A percentile compares a stretch with the other conserved stretches of the same genome.
These are phyloP conservation scores for Hippopotamyrus pictus DNA, from an alignment of 2,797 vertebrate genomes.

Conservation along the genomic window DNA sequence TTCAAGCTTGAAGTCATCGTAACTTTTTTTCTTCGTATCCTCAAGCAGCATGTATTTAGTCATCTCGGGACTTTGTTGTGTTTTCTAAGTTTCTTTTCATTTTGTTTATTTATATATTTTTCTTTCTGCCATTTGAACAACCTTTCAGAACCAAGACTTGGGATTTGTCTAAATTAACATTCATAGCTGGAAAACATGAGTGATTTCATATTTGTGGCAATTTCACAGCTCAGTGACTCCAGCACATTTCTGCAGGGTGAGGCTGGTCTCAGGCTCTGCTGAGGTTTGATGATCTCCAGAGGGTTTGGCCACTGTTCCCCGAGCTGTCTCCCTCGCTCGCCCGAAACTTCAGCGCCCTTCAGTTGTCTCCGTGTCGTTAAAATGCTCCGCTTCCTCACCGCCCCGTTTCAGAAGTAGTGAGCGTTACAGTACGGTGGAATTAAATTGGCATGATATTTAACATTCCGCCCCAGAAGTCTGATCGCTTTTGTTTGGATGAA, in stretches of 20 bases:
- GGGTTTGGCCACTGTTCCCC: background rate
- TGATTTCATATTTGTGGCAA: conserved; percentile 13
- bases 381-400: background rate
- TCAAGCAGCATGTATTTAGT: background rate
- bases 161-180: conserved; percentile 12
- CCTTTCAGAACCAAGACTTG: background rate
- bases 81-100: conserved; percentile 7
- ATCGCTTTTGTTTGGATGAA: background rate
- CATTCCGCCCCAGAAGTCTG: background rate
- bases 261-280: background rate
- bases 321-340: background rate
- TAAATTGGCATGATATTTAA: background rate
- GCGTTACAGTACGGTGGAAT: background rate
- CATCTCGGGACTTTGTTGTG: background rate
- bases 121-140: background rate
- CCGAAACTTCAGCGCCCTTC: background rate
- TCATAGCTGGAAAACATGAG: background rate
- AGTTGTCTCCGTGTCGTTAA: background rate
- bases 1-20: background rate
- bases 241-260: background rate
- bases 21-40: background rate
- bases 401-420: background rate
- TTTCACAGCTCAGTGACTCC: conserved; percentile 15
- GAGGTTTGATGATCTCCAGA: background rate
- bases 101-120: background rate